phyloP scores from a whole-genome alignment of 1,140 invertebrate species.

The Bombus consobrinus region DNA sequence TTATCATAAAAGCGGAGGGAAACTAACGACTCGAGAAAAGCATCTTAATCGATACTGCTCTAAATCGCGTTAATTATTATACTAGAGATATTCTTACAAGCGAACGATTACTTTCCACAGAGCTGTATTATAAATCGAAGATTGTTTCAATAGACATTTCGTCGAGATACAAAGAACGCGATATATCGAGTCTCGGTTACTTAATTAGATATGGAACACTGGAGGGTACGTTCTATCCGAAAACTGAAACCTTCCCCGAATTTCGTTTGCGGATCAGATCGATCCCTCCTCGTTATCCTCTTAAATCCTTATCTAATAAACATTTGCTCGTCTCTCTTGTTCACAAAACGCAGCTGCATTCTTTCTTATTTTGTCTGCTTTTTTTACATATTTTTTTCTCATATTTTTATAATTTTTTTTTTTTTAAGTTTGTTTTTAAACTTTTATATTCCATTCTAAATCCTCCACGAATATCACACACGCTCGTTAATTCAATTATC shows the following conservation, averaged over 20 bases:
- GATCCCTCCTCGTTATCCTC: conserved; percentile 8
- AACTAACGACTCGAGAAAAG: conserved; percentile 31
- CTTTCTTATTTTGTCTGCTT: background rate
- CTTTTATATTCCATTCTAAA: background rate
- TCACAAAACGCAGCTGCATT: conserved; percentile 2
- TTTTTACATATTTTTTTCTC: background rate
- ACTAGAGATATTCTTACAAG: conserved; percentile 17
- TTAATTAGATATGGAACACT: background rate
- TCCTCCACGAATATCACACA: background rate
- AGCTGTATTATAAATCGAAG: conserved; percentile 6
- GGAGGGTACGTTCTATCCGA: conserved; percentile 55
- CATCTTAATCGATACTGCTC: conserved; percentile 6
- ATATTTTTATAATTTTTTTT: background rate
- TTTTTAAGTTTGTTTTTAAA: background rate
- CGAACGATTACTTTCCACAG: conserved; percentile 44
- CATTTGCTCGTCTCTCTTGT: background rate
- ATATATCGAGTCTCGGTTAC: background rate
- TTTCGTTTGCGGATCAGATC: conserved; percentile 75
- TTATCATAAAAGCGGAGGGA: conserved; percentile 33
- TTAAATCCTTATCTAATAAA: conserved; percentile 21
- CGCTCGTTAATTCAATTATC: background rate
- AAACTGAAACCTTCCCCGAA: conserved; percentile 81
- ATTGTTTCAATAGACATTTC: conserved; percentile 9
- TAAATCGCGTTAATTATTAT: background rate
- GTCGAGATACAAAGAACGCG: background rate